A percentile compares a stretch with the other conserved stretches of the same genome.
Conservation (phyloP, 1,140 invertebrate species). For the Bilobella aurantiaca region DNA sequence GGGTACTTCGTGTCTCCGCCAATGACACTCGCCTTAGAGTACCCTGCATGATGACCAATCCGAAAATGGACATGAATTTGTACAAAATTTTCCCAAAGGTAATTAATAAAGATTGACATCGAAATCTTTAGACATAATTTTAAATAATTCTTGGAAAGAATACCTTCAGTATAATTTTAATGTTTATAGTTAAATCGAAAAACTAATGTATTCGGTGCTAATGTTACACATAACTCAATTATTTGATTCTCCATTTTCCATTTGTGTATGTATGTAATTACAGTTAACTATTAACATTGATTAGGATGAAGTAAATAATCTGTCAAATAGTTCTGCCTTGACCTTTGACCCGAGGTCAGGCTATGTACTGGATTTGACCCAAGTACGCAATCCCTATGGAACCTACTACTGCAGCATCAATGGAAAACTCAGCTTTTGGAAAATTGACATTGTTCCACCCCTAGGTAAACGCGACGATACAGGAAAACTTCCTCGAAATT, state of each 20-base stretch:
- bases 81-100: slow-evolving; percentile 26
- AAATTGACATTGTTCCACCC: slow-evolving; percentile 25
- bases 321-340: slow-evolving; percentile 15
- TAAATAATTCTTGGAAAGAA: background rate
- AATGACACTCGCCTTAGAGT: slow-evolving; percentile 18
- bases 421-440: slow-evolving; percentile 25
- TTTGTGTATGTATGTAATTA: too few species aligned
- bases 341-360: slow-evolving; percentile 24
- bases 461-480: slow-evolving; percentile 25
- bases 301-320: slow-evolving; percentile 22
- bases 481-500: background rate
- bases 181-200: too few species aligned
- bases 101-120: background rate
- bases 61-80: slow-evolving; percentile 16
- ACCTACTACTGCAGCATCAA: slow-evolving; percentile 26
- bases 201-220: too few species aligned
- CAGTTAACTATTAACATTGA: too few species aligned
- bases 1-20: slow-evolving; percentile 16
- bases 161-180: background rate
- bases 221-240: too few species aligned
- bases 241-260: too few species aligned
- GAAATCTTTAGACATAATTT: background rate
- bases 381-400: slow-evolving; percentile 25
- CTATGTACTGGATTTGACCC: slow-evolving; percentile 16
- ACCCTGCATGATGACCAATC: slow-evolving; percentile 29